Evolutionary conservation across 2,113 vertebrate species (phyloP), one percentile per base, ranked within the genome.

Genomic region (Toxotes jaculatrix): DNA sequence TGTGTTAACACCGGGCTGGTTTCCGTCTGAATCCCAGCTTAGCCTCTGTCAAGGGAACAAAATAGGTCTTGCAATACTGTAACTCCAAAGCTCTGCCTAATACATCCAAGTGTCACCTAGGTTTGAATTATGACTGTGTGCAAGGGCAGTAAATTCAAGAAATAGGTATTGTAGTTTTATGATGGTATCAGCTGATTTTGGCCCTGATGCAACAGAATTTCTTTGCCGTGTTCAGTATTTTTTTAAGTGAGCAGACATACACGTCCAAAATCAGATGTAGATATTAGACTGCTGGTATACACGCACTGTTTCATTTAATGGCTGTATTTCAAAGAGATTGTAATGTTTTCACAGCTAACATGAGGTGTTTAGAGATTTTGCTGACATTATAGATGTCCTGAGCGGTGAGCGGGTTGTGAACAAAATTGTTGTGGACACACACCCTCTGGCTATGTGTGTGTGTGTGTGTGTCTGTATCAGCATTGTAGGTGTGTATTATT

Each of bases 391-490:
- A 51, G 27, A 27, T 27, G 27, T 27, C 27, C 27, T 27, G 27
- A 27, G 45, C 59, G 12, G 47, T 77, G 53, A 13, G 42, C 40
- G 59, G 21, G n/a, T 27, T 27, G 27, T 64, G 21, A 85, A 72
- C 75, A 71, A 64, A 75, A 63, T 40, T 45, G 53, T 27, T 79
- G 32, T 36, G 36, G 36, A 43, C 34, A 38, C 71, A 40, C 27
- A 8, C 6, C 66, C 11, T 51, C n/a, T 32, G 42, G 8, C 55
- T 3, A 6, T 80, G 68, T 56, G 70, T 53, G 56, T 70, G 4
- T 65, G 1, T 4, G 0, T 17, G 43, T 45, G 43, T 45, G 43
- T 71, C 1, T 2, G 0, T 14, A 36, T 68, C 45, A 27, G 32
- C 49, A 8, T 6, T 73, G 23, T 49, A 19, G 11, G 38, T 66